Evolutionary conservation across 2,113 vertebrate genomes (phyloP).

Genomic region (Phodopus roborovskii): DNA sequence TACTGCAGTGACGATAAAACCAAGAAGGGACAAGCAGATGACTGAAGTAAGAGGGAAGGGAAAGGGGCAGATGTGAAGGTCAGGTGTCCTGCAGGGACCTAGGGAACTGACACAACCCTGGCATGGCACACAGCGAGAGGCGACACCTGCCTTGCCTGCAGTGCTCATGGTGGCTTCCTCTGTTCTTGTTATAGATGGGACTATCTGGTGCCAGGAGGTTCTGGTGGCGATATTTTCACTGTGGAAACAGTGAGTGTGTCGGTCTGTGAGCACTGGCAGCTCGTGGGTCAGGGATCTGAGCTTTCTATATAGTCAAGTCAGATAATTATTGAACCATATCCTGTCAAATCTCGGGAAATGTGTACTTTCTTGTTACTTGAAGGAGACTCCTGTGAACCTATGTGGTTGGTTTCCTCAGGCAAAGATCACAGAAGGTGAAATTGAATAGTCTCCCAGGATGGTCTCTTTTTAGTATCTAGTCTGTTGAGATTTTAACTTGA

Average conservation of each 20-base stretch:
- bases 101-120: not conserved
- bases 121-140: not conserved
- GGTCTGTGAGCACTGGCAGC: not conserved
- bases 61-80: not conserved
- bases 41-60: not conserved
- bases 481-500: slow-evolving; percentile 9
- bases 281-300: not conserved
- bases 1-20: not conserved
- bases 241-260: not conserved
- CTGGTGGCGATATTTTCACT: not conserved
- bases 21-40: not conserved
- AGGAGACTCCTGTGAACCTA: not conserved
- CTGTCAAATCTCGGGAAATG: not conserved
- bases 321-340: not conserved
- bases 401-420: not conserved
- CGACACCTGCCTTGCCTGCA: not conserved
- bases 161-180: not conserved
- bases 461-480: not conserved
- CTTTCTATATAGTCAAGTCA: not conserved
- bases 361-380: not conserved
- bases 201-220: not conserved
- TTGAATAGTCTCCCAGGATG: not conserved
- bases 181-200: not conserved
- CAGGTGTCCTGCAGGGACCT: not conserved
- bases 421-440: slow-evolving; percentile 3